Conservation (phyloP, 2,113 vertebrate genomes). For the Neotragus pygmaeus region DNA sequence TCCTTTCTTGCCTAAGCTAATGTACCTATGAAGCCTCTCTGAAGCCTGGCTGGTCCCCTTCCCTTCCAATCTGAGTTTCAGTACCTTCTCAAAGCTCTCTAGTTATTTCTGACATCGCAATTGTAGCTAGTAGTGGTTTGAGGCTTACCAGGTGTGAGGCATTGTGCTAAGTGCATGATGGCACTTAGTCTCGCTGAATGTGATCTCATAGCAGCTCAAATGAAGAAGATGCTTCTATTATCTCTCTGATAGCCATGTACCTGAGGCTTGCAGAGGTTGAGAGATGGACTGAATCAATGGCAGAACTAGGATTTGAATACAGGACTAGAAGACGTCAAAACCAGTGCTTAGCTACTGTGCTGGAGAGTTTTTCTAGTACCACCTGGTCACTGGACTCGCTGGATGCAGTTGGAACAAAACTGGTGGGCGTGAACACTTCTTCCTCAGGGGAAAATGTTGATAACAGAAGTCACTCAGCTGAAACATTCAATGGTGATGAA, state of each 20-base stretch:
- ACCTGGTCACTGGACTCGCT: not conserved
- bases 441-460: not conserved
- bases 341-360: not conserved
- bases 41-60: not conserved
- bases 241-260: not conserved
- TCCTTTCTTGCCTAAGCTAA: not conserved
- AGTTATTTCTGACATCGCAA: not conserved
- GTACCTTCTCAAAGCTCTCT: not conserved
- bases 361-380: not conserved
- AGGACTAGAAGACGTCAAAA: not conserved
- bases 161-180: not conserved
- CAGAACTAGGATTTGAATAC: not conserved
- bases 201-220: not conserved
- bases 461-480: not conserved
- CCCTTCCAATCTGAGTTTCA: not conserved
- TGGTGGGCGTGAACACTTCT: not conserved
- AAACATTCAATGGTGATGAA: constrained; percentile 33
- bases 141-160: not conserved
- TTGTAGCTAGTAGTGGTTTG: not conserved
- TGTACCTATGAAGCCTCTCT: not conserved
- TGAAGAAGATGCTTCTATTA: not conserved
- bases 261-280: not conserved
- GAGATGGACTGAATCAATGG: not conserved
- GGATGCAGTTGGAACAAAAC: not conserved
- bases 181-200: not conserved